Base-by-base conservation (phyloP, 1,140 invertebrate genomes). In the Drosophila micromelanica region DNA sequence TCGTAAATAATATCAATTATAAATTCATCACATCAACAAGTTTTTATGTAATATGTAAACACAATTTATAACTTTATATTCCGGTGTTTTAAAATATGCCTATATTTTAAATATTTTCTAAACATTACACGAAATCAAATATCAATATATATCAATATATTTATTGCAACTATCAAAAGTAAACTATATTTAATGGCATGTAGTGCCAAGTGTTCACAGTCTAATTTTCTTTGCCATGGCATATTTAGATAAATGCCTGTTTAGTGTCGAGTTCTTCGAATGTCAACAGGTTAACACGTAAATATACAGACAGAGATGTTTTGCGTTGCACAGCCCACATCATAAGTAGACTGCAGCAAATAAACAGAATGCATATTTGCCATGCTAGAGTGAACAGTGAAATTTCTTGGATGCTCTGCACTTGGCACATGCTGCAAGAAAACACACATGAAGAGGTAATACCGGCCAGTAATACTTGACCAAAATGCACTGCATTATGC, bases 401-500 rank as follows among this genome's bases (percentile, higher is more conserved):
- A 72, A 72, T 72, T 59, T 72, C 62, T 71, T 59, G 45, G 30
- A 65, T 67, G 52, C 32, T 65, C 62, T 52, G 45, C 63, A 17
- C 56, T 69, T 51, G 35, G 32, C 55, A 59, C 61, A 45, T 59
- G 54, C 61, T 62, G 38, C 12, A 15, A 3, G 30, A 35, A 46
- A 40, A 51, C 37, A 37, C 37, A 71, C 27, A 72, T 27, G 46
- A 17, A 43, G 38, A 55, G 51, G 52, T 56, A 45, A 51, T 57
- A 15, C 30, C 38, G 43, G 42, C 52, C 54, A 71, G 57, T 52
- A 71, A 52, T 52, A 15, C 57, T 74, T 74, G 81, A 78, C 77
- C 78, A 69, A 62, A 78, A 74, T 20, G 43, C 71, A 78, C 40
- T 78, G 54, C 67, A 86, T 86, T 78, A 78, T 75, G 59, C 60